Base-by-base conservation (phyloP, 1,140 invertebrate species). In the Varroa destructor region DNA sequence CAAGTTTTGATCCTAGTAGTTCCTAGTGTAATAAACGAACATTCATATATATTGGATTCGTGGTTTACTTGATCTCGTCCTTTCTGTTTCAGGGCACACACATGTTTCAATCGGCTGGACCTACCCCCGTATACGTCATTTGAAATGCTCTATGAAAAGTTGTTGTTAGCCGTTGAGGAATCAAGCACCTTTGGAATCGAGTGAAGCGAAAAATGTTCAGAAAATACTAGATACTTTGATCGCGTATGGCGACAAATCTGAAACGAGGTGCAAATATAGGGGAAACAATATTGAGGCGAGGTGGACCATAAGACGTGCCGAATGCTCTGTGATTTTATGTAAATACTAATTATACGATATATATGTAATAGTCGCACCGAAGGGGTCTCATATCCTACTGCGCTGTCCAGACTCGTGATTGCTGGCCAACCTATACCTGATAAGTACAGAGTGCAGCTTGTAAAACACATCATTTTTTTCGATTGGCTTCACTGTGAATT, bases 171-270 rank as follows among this genome's bases (percentile, higher is more conserved):
- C 61, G 92, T 97, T 43, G 92, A 97, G 81, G 94, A 97, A 82
- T 96, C 93, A 14, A 94, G 92, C 79, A 94, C 91, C 10, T 97
- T 97, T 83, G 92, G 93, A 74, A 97, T 98, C 78, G 94, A 98
- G 82, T 97, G 77, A 81, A 55, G 73, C 77, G 4, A 42, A 10
- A 3, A 72, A 25, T 25, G 25, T 25, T 25, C 25, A 25, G 25
- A 25, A 51, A 51, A 3, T 8, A 51, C 46, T 8, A 51, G 46
- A 5, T 3, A 51, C 46, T 51, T 8, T 8, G 46, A 51, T 51
- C 46, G 46, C 46, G 46, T 51, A 51, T 8, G 46, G 46, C 46
- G 46, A 51, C 46, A 8, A 51, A 8, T 51, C 4, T 51, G 46
- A 51, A 51, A 8, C 8, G 46, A 51, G 4, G 8, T 8, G 46